Evolutionary conservation across 2,888 invertebrate species (phyloP).

Genomic region (Acanthacorydalis orientalis): DNA sequence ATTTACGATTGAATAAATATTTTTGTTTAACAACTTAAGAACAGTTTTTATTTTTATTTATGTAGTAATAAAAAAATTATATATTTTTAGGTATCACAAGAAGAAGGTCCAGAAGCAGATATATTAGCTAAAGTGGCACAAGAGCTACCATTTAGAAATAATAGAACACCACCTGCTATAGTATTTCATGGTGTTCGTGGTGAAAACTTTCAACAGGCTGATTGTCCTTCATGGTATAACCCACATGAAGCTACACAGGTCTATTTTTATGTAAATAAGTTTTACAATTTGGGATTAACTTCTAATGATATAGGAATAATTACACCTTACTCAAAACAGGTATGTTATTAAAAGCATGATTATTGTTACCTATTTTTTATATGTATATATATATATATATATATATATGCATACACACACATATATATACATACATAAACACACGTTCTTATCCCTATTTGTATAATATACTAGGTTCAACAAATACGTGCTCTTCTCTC

Average conservation of each 20-base stretch:
- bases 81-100: constrained; percentile 21
- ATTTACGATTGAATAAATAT: constrained; percentile 1
- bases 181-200: constrained; percentile 59
- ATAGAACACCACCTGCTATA: constrained; percentile 33
- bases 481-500: constrained; percentile 39
- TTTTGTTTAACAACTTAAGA: neutral
- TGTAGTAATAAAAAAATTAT: neutral
- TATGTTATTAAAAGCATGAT: constrained; percentile 21
- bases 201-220: constrained; percentile 47
- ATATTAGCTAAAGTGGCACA: constrained; percentile 22
- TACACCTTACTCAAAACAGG: constrained; percentile 85
- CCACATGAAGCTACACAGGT: constrained; percentile 58
- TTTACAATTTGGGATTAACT: constrained; percentile 46
- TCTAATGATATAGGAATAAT: constrained; percentile 72
- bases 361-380: neutral
- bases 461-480: constrained; percentile 36
- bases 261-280: constrained; percentile 40
- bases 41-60: neutral
- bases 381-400: neutral
- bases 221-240: constrained; percentile 83
- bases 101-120: constrained; percentile 25
- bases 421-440: too few species aligned
- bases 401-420: too few species aligned
- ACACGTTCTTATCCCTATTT: constrained; percentile 5
- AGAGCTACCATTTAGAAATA: constrained; percentile 20